Percentiles rank a stretch among this genome's conserved stretches.
phyloP scores from a whole-genome alignment of 2,888 invertebrate species.

The Pyrrhia umbra region DNA sequence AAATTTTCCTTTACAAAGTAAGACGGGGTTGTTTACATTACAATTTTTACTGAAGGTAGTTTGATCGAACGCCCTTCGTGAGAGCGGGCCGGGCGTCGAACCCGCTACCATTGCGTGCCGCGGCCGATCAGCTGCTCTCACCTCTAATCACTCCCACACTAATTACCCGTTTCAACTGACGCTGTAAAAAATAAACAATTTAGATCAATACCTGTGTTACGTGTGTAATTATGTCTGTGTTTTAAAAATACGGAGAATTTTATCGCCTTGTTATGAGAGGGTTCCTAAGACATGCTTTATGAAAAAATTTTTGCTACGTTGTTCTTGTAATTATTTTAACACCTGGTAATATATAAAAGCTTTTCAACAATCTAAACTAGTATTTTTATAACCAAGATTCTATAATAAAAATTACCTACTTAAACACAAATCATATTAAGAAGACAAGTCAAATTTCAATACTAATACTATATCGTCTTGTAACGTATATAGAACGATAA shows the following conservation, averaged over 20 bases:
- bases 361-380: neutral
- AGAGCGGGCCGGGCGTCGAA: conserved; percentile 73
- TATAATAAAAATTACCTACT: too few relatives aligned
- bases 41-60: conserved; percentile 57
- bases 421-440: conserved; percentile 6
- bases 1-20: conserved; percentile 56
- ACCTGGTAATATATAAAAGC: neutral
- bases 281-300: neutral
- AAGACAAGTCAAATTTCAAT: conserved; percentile 3
- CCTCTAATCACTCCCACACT: conserved; percentile 78
- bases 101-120: conserved; percentile 75
- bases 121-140: conserved; percentile 73
- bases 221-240: conserved; percentile 28
- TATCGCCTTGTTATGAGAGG: conserved; percentile 3
- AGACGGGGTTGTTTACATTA: conserved; percentile 64
- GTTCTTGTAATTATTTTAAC: neutral
- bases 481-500: conserved; percentile 22
- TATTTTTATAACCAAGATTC: too few relatives aligned
- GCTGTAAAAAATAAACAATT: conserved; percentile 51
- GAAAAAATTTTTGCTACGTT: neutral
- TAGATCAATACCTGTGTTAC: conserved; percentile 36
- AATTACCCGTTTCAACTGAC: conserved; percentile 71
- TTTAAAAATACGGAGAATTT: conserved; percentile 1
- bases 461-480: neutral
- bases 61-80: conserved; percentile 69